Evolutionary conservation across 2,113 vertebrate genomes (phyloP).

Genomic region (Oenanthe oenanthe): DNA sequence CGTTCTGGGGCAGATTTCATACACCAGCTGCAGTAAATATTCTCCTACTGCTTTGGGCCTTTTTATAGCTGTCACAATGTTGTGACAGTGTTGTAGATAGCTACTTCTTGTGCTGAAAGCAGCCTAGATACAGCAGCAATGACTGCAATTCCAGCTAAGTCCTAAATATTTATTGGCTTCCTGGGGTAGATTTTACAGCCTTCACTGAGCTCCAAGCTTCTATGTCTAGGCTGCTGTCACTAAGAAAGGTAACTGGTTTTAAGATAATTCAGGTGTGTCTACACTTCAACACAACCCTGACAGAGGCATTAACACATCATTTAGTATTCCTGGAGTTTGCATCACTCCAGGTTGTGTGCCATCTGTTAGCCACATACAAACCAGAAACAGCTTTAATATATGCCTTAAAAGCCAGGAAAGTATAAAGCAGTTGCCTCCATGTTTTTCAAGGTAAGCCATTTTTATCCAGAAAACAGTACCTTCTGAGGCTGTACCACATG

Average conservation of each 20-base stretch:
- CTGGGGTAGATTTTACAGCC: conserved; percentile 32
- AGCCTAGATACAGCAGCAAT: not conserved
- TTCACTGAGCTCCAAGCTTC: not conserved
- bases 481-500: not conserved
- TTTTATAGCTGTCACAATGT: conserved; percentile 17
- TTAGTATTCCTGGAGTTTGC: not conserved
- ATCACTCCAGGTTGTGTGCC: not conserved
- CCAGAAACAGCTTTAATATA: not conserved
- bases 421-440: not conserved
- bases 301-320: not conserved
- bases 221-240: not conserved
- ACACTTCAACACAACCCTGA: not conserved
- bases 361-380: not conserved
- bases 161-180: conserved; percentile 51
- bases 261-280: conserved; percentile 3
- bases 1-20: not conserved
- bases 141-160: conserved; percentile 12
- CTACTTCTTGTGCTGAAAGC: not conserved
- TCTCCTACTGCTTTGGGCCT: conserved; percentile 2
- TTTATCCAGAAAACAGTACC: not conserved
- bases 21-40: not conserved
- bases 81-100: not conserved
- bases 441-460: not conserved
- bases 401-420: not conserved
- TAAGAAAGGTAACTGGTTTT: not conserved